A percentile compares a stretch with the other conserved stretches of the same genome.
Conservation (phyloP, 2,113 vertebrate species). For the Marmota flaviventris region DNA sequence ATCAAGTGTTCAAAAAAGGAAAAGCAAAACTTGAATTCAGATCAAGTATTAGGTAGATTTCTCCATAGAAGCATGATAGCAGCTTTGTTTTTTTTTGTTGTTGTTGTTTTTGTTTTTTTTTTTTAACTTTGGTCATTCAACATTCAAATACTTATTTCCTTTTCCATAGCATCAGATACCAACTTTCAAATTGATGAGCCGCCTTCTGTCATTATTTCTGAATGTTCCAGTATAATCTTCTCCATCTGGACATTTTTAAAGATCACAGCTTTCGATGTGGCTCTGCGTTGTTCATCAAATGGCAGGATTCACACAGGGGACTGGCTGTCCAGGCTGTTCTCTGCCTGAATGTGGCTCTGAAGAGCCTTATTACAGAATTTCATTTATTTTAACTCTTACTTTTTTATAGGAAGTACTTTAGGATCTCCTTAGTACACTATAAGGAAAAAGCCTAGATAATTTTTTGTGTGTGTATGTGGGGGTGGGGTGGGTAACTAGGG, state of each 20-base stretch:
- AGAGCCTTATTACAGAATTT: background rate
- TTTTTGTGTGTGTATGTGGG: too few relatives aligned
- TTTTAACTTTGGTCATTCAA: background rate
- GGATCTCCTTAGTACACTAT: background rate
- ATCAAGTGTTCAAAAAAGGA: background rate
- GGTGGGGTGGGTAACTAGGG: too few relatives aligned
- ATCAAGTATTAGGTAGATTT: background rate
- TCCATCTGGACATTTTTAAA: constrained; percentile 76
- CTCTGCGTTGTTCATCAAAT: constrained; percentile 60
- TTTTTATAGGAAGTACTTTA: background rate
- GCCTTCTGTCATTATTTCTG: constrained; percentile 73
- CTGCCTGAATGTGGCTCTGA: background rate
- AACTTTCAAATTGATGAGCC: constrained; percentile 66
- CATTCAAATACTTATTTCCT: background rate
- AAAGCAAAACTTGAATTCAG: background rate
- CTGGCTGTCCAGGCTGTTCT: constrained; percentile 45
- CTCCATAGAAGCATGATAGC: background rate
- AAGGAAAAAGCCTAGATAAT: background rate
- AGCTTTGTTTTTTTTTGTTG: background rate
- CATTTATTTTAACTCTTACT: constrained; percentile 24
- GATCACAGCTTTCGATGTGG: constrained; percentile 68
- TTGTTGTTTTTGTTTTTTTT: background rate
- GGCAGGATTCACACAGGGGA: constrained; percentile 53
- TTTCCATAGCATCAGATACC: constrained; percentile 31
- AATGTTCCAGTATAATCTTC: constrained; percentile 70